Evolutionary conservation across 2,113 vertebrate species (phyloP), one percentile per base, ranked within the genome.

Genomic region (Gavialis gangeticus): DNA sequence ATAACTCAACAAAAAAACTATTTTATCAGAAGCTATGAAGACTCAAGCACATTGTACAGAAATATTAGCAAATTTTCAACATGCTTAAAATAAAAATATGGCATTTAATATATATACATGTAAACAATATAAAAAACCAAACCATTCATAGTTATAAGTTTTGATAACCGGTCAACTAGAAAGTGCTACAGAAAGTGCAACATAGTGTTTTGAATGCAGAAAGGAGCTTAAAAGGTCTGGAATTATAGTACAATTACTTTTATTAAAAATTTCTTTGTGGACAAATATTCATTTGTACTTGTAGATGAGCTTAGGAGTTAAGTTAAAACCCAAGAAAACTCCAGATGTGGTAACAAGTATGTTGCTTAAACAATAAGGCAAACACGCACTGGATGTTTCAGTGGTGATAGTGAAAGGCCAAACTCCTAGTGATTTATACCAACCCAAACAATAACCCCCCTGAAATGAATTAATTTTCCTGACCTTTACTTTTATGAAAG

Each of bases 151-250:
- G n/a, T 64, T 30, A 19, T 56, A 58, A 57, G 30, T 87, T 84
- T 77, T 85, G 66, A 69, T 76, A 85, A 34, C 57, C 24, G 78
- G 18, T 76, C 30, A 94, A 92, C 85, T 91, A 79, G 62, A 62
- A 93, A 82, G 46, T 75, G 77, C 80, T 84, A 91, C 55, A 87
- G 87, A 96, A 95, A 96, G 21, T 95, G 93, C 80, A 56, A 83
- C 5, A 10, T 13, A 79, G 16, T 76, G 37, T 76, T 94, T 37
- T 75, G 81, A 81, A 90, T 78, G 3, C 24, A 81, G 81, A 27
- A 66, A 18, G 75, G 13, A 22, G 5, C 13, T 75, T 37, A 24
- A 55, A 19, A 57, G 54, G 55, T 69, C 69, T 66, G 79, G 27
- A 75, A 8, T 56, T 82, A 30, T 63, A 85, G 34, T 85, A 76